Base-by-base conservation (phyloP, 2,888 invertebrate species). In the Megamerina dolium region DNA sequence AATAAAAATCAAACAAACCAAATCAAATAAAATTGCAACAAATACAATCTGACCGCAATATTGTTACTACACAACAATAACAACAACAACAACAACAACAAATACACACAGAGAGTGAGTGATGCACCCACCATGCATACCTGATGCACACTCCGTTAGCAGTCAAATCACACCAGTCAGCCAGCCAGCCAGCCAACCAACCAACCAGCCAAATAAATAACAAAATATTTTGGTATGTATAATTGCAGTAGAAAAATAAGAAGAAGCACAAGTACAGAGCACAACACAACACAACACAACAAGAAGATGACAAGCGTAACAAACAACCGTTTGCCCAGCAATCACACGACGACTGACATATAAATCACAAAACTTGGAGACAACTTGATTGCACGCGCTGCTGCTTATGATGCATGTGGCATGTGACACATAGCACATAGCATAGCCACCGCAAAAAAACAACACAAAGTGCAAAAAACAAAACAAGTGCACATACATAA, bases 361-460 rank as follows among this genome's bases (percentile, higher is more conserved):
- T 57, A 56, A 60, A 58, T 58, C 58, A n/a, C n/a, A 57, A 57
- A 54, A 51, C 54, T 54, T 29, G 52, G 56, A 52, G 56, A 59
- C 57, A 57, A 52, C 53, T 55, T 55, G 57, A 55, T 57, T 57
- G 55, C 56, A 43, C 42, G 47, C 50, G n/a, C n/a, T n/a, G n/a
- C n/a, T n/a, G n/a, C n/a, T n/a, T n/a, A n/a, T 53, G 54, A 47
- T 55, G 50, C 49, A 52, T 38, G 16, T 35, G 38, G 38, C 41
- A 37, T 26, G 41, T 34, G 43, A 37, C 41, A 34, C 33, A 20
- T 18, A 21, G 17, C 33, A 4, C n/a, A 33, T 27, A 27, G 29
- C 32, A 30, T 8, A 8, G 23, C 10, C 6, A 23, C 8, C 23
- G 10, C 36, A 12, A 19, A 39, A 31, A 30, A 13, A 4, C 4